Base-by-base conservation (phyloP, 1,140 invertebrate species). In the Armadillidium nasatum region DNA sequence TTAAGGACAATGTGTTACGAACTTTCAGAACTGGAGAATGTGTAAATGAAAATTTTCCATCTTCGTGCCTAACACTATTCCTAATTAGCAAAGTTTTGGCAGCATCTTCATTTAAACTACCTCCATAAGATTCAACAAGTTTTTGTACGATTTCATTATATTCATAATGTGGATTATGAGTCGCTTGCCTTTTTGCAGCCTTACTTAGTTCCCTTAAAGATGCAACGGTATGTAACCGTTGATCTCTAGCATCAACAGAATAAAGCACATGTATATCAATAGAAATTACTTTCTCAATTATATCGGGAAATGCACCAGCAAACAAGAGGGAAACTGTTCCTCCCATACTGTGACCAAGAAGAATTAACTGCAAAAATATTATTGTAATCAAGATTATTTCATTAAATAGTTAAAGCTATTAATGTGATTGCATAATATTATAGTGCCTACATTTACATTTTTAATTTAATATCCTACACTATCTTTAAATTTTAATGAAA, bases 1-100 rank as follows among this genome's bases (percentile, higher is more conserved):
- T 60, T 19, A 60, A 15, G 11, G 50, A 60, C 4, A 19, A 15
- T 15, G 50, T 60, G 19, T 19, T 60, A 2, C 50, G 50, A 60
- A 60, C 50, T 19, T 15, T 13, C 2, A 60, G 19, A 15, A 19
- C 7, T 19, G 50, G 50, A 60, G 50, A 60, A 60, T 60, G 50
- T 15, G 50, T 60, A 60, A 60, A 60, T 15, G 50, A 60, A 60
- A 15, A 60, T 60, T 60, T 60, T 60, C 50, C 50, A 60, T 60
- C 50, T 60, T 60, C 50, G 7, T 60, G 50, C 19, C 19, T 60
- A 60, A 13, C 11, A 13, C 11, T 19, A 19, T 19, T 19, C 19
- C 50, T 60, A 15, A 15, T 60, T 19, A 60, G 7, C 11, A 60
- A 19, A 15, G 19, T 60, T 60, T 60, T 60, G 19, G 50, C 50